phyloP scores from a whole-genome alignment of 1,140 invertebrate genomes.

The Octopus bimaculoides region DNA sequence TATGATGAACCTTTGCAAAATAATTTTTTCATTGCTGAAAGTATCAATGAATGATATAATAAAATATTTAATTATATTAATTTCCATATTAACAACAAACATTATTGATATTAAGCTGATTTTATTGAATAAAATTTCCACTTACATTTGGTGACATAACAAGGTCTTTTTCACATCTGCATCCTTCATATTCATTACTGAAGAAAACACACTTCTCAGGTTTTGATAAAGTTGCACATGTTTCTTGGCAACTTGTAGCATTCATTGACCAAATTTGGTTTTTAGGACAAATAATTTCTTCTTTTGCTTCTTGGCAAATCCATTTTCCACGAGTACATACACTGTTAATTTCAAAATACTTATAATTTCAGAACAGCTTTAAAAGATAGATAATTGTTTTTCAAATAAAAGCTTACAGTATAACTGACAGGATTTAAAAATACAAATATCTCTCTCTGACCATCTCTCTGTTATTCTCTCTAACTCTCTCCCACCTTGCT shows the following conservation, averaged over 20 bases:
- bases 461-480: no score
- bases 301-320: not conserved
- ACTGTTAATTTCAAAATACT: not conserved
- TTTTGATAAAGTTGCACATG: not conserved
- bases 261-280: not conserved
- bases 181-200: constrained; percentile 4
- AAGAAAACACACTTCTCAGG: not conserved
- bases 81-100: no score
- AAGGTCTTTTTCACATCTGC: not conserved
- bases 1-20: no score
- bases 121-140: not conserved
- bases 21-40: no score
- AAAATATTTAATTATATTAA: no score
- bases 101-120: not conserved
- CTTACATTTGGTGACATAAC: constrained; percentile 9
- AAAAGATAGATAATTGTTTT: no score
- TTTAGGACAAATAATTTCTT: constrained; percentile 8
- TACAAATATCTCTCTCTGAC: no score
- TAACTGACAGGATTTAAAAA: no score
- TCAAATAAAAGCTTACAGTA: no score
- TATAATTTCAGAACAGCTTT: no score
- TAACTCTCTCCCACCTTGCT: no score
- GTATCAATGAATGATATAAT: no score
- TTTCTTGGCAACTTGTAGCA: not conserved
- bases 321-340: constrained; percentile 1